phyloP scores from a whole-genome alignment of 2,113 vertebrate species.

The Desmodus rotundus region DNA sequence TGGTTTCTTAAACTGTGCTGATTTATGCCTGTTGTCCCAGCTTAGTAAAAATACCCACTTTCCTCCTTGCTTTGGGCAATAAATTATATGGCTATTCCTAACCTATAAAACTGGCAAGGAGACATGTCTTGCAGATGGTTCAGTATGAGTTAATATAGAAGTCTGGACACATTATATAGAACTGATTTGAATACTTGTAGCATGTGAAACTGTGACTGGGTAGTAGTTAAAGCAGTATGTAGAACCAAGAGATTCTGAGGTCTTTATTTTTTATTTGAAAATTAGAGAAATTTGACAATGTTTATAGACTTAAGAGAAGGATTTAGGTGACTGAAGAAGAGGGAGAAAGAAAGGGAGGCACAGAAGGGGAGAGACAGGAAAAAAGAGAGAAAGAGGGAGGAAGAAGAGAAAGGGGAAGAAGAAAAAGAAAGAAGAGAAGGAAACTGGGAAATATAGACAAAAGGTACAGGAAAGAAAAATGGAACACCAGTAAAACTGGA shows the following conservation, averaged over 20 bases:
- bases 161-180: not conserved
- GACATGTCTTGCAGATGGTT: not conserved
- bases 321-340: not conserved
- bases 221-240: not conserved
- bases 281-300: not conserved
- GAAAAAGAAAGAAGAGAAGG: not conserved
- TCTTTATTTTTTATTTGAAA: not conserved
- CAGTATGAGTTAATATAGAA: not conserved
- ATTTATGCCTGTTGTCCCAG: not conserved
- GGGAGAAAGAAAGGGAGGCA: accelerated
- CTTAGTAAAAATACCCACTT: not conserved
- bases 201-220: not conserved
- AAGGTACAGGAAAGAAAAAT: not conserved
- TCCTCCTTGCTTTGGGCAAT: not conserved
- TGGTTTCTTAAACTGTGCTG: not conserved
- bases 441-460: not conserved
- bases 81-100: not conserved
- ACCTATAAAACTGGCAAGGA: not conserved
- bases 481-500: no score
- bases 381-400: no score
- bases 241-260: not conserved
- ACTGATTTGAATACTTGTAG: not conserved
- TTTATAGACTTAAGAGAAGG: not conserved
- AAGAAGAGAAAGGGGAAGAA: no score
- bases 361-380: not conserved